Evolutionary conservation across 2,888 invertebrate species (phyloP).

Genomic region (Agrochola litura): DNA sequence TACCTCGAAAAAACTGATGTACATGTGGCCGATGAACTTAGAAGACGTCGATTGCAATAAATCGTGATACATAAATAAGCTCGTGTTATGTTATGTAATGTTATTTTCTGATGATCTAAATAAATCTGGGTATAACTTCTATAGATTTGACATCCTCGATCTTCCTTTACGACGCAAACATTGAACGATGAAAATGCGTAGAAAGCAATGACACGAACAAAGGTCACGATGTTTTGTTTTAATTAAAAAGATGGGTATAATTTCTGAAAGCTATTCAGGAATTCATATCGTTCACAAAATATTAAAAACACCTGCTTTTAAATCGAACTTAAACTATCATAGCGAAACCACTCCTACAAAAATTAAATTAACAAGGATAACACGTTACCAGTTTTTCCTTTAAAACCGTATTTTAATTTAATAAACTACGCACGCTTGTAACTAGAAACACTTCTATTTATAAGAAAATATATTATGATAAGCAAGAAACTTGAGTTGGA

Average conservation of each 20-base stretch:
- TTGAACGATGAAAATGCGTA: background rate
- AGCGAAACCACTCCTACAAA: slow-evolving; percentile 2
- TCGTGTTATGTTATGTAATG: no score
- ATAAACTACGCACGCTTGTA: slow-evolving; percentile 31
- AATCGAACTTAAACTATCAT: background rate
- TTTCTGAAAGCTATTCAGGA: background rate
- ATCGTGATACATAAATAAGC: no score
- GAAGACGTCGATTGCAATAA: no score
- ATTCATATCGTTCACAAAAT: background rate
- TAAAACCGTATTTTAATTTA: background rate
- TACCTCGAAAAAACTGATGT: no score
- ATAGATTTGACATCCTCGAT: background rate
- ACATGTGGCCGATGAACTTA: no score
- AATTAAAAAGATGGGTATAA: background rate
- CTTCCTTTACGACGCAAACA: background rate
- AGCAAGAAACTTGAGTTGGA: slow-evolving; percentile 5
- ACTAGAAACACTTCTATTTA: slow-evolving; percentile 23
- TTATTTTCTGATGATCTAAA: no score
- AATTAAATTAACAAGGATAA: slow-evolving; percentile 35
- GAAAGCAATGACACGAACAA: background rate
- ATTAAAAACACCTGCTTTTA: background rate
- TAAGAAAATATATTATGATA: slow-evolving; percentile 24
- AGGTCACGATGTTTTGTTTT: background rate
- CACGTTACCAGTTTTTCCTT: slow-evolving; percentile 21
- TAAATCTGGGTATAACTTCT: background rate